Percentiles rank a stretch among this genome's conserved stretches.
These are phyloP conservation scores for Fregetta grallaria DNA, from an alignment of 2,113 vertebrate species.

Conservation along the genomic window DNA sequence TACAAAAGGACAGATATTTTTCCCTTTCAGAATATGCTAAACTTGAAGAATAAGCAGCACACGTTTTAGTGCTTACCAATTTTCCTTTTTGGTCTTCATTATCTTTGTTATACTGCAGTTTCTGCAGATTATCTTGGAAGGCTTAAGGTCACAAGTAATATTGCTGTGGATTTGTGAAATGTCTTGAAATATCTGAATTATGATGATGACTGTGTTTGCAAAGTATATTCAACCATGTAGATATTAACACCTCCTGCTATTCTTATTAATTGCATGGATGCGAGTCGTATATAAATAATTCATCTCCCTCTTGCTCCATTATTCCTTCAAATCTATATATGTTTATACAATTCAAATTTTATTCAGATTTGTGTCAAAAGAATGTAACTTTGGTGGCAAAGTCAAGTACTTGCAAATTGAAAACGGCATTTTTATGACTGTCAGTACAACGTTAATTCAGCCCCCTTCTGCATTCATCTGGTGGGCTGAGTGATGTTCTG, in stretches of 20 bases:
- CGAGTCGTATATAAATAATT: constrained; percentile 5
- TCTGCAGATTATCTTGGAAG: not conserved
- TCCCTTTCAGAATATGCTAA: not conserved
- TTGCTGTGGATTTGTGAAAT: not conserved
- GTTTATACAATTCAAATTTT: constrained; percentile 26
- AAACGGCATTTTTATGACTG: not conserved
- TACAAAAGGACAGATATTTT: not conserved
- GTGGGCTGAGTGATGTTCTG: not conserved
- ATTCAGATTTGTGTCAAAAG: not conserved
- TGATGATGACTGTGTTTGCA: not conserved
- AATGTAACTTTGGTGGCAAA: not conserved
- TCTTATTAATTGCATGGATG: constrained; percentile 20
- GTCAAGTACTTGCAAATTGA: not conserved
- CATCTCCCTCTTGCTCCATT: not conserved
- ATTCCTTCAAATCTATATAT: not conserved
- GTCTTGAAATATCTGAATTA: constrained; percentile 38
- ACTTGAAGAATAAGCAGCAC: not conserved
- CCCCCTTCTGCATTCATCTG: not conserved
- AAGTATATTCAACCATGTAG: not conserved
- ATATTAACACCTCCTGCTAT: not conserved
- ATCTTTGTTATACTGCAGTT: not conserved
- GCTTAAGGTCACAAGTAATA: not conserved
- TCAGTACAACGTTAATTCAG: not conserved
- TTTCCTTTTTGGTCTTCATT: not conserved
- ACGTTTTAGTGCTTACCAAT: not conserved